Base-by-base conservation (phyloP, 1,140 invertebrate species). In the Drosophila ohnishii region DNA sequence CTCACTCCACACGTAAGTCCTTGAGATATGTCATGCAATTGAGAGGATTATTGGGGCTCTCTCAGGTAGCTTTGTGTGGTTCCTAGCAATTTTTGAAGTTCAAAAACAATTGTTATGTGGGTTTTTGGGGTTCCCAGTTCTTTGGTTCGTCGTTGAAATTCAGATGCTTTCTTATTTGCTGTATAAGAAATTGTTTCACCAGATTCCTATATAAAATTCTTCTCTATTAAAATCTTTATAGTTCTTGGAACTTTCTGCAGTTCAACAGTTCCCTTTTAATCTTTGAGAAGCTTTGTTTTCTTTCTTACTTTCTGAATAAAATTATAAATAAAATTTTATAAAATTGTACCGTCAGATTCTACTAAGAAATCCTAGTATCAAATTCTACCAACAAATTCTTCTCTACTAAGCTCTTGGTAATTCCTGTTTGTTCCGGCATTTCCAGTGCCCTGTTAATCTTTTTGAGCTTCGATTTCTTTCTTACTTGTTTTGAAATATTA, bases 1-100 rank as follows among this genome's bases (percentile, higher is more conserved):
- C 19, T 11, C 35, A 22, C 53, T n/a, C 14, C 3, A 28, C 39
- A 65, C 9, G 64, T 66, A 67, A 51, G 62, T 66, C n/a, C 16
- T 13, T 22, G 16, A 35, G 32, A 35, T 6, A 30, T 13, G 2
- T 50, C n/a, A 10, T 11, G 40, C 9, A 5, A 10, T 7, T 11
- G 8, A 0, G 5, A 16, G 6, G 25, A 6, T 16, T 50, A n/a
- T 5, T 3, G 8, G n/a, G 39, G n/a, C n/a, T 16, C 19, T 9
- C 5, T 42, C 8, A 7, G 10, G 19, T 11, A 7, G 4, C 4
- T 44, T 19, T 10, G 0, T 3, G 3, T 5, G 6, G 10, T 6
- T 19, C 10, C 30, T 32, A 3, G 5, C 0, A 44, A 16, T 16
- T 16, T 40, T 16, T 42, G 25, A 28, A 28, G 25, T 28, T 28